Evolutionary conservation across 2,888 invertebrate species (phyloP), one percentile per base, ranked within the genome.

Genomic region (Drosophila bunnanda): DNA sequence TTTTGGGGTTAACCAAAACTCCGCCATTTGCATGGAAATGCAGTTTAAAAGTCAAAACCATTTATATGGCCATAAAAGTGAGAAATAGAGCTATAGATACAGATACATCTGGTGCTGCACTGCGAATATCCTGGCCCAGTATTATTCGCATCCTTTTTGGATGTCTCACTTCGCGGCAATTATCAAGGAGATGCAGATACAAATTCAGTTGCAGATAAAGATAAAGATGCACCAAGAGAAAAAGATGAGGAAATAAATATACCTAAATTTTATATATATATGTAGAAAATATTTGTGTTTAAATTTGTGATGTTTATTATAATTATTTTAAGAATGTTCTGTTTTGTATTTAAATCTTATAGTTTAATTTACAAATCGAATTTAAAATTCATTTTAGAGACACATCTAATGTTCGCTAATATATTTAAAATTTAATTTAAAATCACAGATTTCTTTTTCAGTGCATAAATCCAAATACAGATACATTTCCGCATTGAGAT

Each of bases 21-120:
- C 72, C 61, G 67, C 57, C 72, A 78, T 85, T 88, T 79, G 71
- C 78, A 79, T 86, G 79, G 73, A 78, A 86, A 79, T 86, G 57
- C 60, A 74, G 54, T 65, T 65, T 30, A 20, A 50, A 50, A 74
- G 41, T 12, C 20, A 20, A 50, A 61, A 50, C 28, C 62, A 38
- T 36, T 54, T 48, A 65, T 61, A 28, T 57, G 57, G 43, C 68
- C 67, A 83, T 83, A 73, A 76, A 82, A 80, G 50, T 70, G 54
- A 54, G 56, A 32, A 32, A 53, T 61, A 53, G 48, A 55, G 50
- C 41, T 44, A 22, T 36, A 41, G 46, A 41, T 67, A 53, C 69
- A 50, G 61, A 82, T 82, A 76, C 82, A 53, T 44, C 43, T 28
- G 53, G 43, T 48, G 64, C 50, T 20, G 28, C 41, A 32, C 30